These are phyloP conservation scores for Sus scrofa DNA, from an alignment of 2,113 vertebrate species.

Conservation along the genomic window T2T-Sscrofa CM000826.6:114166501-114167000, in stretches of 20 bases:
- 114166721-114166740: constrained; percentile 70
- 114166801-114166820: constrained; percentile 59
- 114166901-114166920: neutral
- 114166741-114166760: constrained; percentile 52
- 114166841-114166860: constrained; percentile 62
- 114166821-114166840: constrained; percentile 49
- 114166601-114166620: neutral
- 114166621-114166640: neutral
- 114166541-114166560: neutral
- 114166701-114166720: constrained; percentile 64
- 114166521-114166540: neutral
- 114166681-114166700: constrained; percentile 48
- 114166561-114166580: neutral
- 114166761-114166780: constrained; percentile 63
- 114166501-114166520: neutral
- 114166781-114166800: constrained; percentile 51
- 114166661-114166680: constrained; percentile 54
- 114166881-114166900: constrained; percentile 56
- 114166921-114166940: neutral
- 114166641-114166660: neutral
- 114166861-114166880: constrained; percentile 51
- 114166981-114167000: constrained; percentile 48
- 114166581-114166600: neutral
- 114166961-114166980: neutral
- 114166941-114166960: neutral